These are phyloP conservation scores for Hyaena hyaena DNA, from an alignment of 2,113 vertebrate species.

Conservation along the genomic window DNA sequence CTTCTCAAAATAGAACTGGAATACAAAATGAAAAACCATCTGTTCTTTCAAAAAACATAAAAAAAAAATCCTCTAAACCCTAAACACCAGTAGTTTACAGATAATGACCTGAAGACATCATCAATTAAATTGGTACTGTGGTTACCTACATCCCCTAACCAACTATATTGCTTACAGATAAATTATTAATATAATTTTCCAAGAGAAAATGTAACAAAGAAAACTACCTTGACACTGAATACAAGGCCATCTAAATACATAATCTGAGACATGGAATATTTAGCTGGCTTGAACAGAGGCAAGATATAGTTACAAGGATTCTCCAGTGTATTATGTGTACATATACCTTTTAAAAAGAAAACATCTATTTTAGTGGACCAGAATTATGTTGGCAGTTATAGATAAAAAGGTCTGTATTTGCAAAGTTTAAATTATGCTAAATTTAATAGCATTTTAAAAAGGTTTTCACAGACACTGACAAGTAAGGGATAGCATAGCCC, in stretches of 20 bases:
- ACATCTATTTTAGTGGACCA: neutral
- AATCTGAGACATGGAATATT: neutral
- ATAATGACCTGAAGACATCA: neutral
- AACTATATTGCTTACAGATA: neutral
- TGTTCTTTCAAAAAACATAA: neutral
- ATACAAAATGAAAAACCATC: neutral
- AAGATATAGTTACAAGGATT: neutral
- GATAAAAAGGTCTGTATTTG: neutral
- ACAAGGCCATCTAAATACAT: neutral
- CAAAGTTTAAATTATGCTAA: neutral
- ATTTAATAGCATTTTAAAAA: conserved; percentile 25
- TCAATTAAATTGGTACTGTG: neutral
- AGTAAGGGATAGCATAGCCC: neutral
- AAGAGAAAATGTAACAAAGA: conserved; percentile 32
- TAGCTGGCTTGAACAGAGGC: neutral
- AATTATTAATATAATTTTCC: neutral
- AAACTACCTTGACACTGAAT: conserved; percentile 11
- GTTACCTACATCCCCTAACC: conserved; percentile 19
- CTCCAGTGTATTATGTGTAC: neutral
- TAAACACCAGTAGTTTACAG: neutral
- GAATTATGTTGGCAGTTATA: neutral
- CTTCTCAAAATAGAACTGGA: neutral
- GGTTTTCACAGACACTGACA: neutral
- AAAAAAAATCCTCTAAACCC: neutral
- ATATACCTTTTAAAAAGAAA: neutral